A percentile compares a stretch with the other conserved stretches of the same genome.
phyloP scores from a whole-genome alignment of 1,140 invertebrate genomes.

The Helicoverpa armigera region DNA sequence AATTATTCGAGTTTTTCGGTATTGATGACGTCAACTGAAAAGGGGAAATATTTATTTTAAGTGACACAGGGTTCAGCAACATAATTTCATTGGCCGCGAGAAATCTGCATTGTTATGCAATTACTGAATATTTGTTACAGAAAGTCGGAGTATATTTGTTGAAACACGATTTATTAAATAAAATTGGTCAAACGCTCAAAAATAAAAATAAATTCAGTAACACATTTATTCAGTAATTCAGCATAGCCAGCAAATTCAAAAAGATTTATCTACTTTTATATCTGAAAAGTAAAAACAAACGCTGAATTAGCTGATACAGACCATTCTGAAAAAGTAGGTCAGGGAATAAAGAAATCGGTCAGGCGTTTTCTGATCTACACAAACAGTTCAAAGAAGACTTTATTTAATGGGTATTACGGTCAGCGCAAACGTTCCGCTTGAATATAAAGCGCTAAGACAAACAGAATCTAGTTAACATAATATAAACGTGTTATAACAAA shows the following conservation, averaged over 20 bases:
- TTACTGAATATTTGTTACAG: not conserved
- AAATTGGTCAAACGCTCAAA: too few species aligned
- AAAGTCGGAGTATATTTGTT: too few species aligned
- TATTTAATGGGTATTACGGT: constrained; percentile 31
- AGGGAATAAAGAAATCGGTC: constrained; percentile 38
- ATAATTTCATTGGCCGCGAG: not conserved
- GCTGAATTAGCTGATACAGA: constrained; percentile 34
- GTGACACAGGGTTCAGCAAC: not conserved
- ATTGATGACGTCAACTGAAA: constrained; percentile 13
- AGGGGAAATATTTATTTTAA: not conserved
- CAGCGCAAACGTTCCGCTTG: constrained; percentile 28
- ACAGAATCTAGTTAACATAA: constrained; percentile 36
- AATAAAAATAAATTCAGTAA: too few species aligned
- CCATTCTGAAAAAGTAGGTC: constrained; percentile 22
- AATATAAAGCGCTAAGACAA: constrained; percentile 13
- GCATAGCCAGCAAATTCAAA: not conserved
- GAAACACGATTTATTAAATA: too few species aligned
- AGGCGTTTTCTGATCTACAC: constrained; percentile 40
- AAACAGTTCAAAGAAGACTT: constrained; percentile 43
- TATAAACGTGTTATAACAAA: constrained; percentile 34
- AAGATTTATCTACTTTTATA: not conserved
- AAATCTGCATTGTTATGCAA: not conserved
- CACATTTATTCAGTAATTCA: not conserved
- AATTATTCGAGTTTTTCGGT: constrained; percentile 31
- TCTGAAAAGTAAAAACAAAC: constrained; percentile 23